Evolutionary conservation across 2,797 vertebrate genomes (phyloP), one percentile per base, ranked within the genome.

Genomic region (Argyrosomus regius): DNA sequence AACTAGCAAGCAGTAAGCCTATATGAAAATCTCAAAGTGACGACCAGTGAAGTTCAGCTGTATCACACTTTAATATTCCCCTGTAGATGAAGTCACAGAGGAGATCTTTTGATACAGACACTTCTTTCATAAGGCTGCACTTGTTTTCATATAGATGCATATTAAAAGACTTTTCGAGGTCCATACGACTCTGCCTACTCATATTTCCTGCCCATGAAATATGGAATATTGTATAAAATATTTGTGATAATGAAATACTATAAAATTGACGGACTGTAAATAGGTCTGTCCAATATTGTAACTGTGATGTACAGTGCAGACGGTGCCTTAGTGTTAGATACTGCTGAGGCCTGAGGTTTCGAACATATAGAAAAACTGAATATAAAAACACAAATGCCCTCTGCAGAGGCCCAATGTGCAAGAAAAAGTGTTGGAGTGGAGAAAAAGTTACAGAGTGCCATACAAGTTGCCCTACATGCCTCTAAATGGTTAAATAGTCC

Each of bases 11-110:
- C 65, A 39, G 12, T 31, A 50, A 72, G 76, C 31, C 71, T 63
- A 69, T 76, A 52, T 80, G 53, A 89, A 71, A 61, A 78, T 67
- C 46, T 86, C 35, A 81, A 68, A 64, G 57, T 54, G 68, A 72
- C 3, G 1, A 70, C 41, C 59, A 77, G 67, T 49, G 20, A 59
- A 69, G 68, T 72, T 65, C 22, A 68, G 71, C 60, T 75, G 64
- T 45, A 80, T 72, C 45, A 39, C 20, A 28, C 46, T 67, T 48
- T 78, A 62, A 83, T 81, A 77, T 78, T 59, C 56, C 50, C 39
- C 5, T 45, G 35, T 22, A 41, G 53, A 68, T 72, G 52, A 72
- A 80, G 65, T 16, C 0, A 5, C 43, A 26, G 0, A 31, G 35
- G 22, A 20, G 69, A 66, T 56, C 31, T 24, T 73, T 64, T 41